A percentile compares a stretch with the other conserved stretches of the same genome.
These are phyloP conservation scores for Drosophila nr. medialis DNA, from an alignment of 2,888 invertebrate genomes.

Conservation along the genomic window DNA sequence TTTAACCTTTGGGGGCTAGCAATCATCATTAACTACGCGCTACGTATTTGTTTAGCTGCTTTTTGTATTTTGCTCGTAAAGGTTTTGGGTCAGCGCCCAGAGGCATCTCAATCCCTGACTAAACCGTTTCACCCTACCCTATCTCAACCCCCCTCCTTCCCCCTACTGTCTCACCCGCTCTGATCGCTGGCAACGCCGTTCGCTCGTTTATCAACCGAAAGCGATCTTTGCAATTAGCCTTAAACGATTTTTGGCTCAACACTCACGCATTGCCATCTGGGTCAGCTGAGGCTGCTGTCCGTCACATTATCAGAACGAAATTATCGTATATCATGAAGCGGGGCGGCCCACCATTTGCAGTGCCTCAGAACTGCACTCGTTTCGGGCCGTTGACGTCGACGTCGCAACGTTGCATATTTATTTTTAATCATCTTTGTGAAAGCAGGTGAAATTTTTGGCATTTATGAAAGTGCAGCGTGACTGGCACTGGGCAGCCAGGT, in stretches of 20 bases:
- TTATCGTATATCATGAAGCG: conserved; percentile 78
- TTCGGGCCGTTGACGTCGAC: conserved; percentile 44
- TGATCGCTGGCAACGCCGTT: conserved; percentile 13
- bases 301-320: conserved; percentile 81
- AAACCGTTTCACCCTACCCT: conserved; percentile 54
- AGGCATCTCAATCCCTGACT: conserved; percentile 52
- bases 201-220: conserved; percentile 76
- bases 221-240: conserved; percentile 82
- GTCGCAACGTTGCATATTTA: conserved; percentile 70
- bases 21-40: conserved; percentile 81
- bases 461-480: conserved; percentile 82
- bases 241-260: conserved; percentile 81
- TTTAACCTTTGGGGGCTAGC: conserved; percentile 81
- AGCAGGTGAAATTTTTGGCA: conserved; percentile 83
- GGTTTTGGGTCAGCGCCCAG: conserved; percentile 76
- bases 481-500: conserved; percentile 51
- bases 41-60: conserved; percentile 60
- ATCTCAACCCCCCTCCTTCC: conserved; percentile 18
- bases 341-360: conserved; percentile 34
- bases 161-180: conserved; percentile 17
- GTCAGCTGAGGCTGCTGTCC: conserved; percentile 65
- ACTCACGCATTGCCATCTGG: conserved; percentile 78
- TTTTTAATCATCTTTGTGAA: conserved; percentile 82
- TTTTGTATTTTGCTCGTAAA: conserved; percentile 54
- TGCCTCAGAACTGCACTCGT: conserved; percentile 63